Conservation (phyloP, 23 tunicate species). For the Corella eumyota region DNA sequence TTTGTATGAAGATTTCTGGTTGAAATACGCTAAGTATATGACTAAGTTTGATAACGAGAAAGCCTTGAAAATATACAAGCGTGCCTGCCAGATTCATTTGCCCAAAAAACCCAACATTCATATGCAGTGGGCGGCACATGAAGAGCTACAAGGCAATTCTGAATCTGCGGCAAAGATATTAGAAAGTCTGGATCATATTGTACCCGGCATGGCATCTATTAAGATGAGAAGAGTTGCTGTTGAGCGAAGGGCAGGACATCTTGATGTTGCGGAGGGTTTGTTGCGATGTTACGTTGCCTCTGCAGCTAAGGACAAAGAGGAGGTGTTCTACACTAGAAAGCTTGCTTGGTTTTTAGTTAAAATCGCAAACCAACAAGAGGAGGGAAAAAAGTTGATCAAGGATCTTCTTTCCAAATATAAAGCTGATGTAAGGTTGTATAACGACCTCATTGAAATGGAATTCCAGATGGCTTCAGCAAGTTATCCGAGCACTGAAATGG, state of each 20-base stretch:
- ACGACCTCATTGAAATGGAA: constrained; percentile 84
- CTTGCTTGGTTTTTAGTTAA: constrained; percentile 73
- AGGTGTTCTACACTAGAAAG: constrained; percentile 63
- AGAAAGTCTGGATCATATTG: constrained; percentile 31
- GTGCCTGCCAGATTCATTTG: constrained; percentile 80
- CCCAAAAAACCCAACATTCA: constrained; percentile 88
- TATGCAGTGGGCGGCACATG: constrained; percentile 90
- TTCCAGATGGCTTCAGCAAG: constrained; percentile 37
- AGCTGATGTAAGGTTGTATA: constrained; percentile 44
- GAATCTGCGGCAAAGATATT: constrained; percentile 38
- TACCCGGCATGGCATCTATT: constrained; percentile 73
- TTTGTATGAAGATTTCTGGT: constrained; percentile 90
- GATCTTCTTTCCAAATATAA: constrained; percentile 49
- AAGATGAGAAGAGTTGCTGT: constrained; percentile 65
- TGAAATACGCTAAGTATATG: constrained; percentile 88
- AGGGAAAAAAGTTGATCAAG: constrained; percentile 43
- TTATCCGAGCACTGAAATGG: constrained; percentile 7
- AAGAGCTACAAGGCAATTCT: constrained; percentile 60
- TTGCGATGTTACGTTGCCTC: constrained; percentile 37
- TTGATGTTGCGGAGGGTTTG: constrained; percentile 54
- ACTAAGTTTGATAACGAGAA: constrained; percentile 15
- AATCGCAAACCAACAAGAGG: constrained; percentile 39
- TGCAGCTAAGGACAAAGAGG: constrained; percentile 63
- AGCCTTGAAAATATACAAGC: constrained; percentile 41
- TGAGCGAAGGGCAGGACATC: constrained; percentile 46